Evolutionary conservation across 2,113 vertebrate genomes (phyloP).

Genomic region (Rhodinocichla rosea): DNA sequence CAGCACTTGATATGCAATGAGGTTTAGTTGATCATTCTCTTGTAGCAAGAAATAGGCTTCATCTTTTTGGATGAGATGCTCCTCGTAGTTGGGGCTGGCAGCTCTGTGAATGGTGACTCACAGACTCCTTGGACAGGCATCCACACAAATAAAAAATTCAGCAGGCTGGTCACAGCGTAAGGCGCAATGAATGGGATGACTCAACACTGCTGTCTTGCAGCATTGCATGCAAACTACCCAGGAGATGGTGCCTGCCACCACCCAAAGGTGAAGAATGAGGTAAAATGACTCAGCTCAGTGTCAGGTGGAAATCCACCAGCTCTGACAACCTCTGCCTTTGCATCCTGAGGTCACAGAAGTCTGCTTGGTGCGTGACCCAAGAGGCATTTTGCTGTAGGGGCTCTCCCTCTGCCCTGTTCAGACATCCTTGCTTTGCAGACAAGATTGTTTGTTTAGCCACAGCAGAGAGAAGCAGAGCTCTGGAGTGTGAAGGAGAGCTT

Average conservation of each 20-base stretch:
- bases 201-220: background rate
- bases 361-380: background rate
- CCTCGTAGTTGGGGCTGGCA: background rate
- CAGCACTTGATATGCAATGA: background rate
- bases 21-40: background rate
- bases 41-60: background rate
- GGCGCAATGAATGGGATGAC: background rate
- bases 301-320: background rate
- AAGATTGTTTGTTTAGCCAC: background rate
- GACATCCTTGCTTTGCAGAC: background rate
- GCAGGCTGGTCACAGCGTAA: background rate
- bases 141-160: background rate
- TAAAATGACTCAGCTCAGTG: background rate
- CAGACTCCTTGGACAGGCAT: background rate
- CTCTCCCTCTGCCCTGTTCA: background rate
- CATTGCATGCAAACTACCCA: background rate
- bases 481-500: background rate
- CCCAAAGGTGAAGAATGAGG: background rate
- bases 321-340: background rate
- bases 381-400: background rate
- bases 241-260: background rate
- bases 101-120: background rate
- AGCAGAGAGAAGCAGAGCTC: background rate
- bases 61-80: background rate
- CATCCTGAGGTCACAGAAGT: accelerated